These are phyloP conservation scores for Tetraneura akinire DNA, from an alignment of 1,140 invertebrate genomes.

Conservation along the genomic window DNA sequence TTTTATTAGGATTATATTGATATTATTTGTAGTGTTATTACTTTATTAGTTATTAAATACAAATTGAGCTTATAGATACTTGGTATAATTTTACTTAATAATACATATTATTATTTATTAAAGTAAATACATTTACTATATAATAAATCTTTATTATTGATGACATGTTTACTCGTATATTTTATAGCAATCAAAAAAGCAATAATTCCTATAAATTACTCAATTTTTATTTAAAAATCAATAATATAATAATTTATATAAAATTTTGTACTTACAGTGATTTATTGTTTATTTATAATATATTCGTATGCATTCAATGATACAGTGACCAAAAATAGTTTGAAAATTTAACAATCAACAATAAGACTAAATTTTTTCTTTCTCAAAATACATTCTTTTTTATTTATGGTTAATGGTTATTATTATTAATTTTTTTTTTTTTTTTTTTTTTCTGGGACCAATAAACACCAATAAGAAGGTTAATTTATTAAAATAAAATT, in stretches of 20 bases:
- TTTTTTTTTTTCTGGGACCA: constrained; percentile 40
- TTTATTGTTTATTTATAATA: constrained; percentile 10
- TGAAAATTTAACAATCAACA: constrained; percentile 42
- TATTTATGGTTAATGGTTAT: too few relatives aligned
- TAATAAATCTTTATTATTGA: too few relatives aligned
- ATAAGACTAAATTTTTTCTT: constrained; percentile 37
- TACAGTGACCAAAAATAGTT: constrained; percentile 36
- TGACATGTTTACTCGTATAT: not conserved
- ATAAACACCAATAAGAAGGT: constrained; percentile 39
- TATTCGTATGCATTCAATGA: not conserved
- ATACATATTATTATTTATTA: constrained; percentile 5
- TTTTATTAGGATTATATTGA: constrained; percentile 20
- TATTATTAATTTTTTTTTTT: not conserved
- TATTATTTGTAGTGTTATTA: not conserved
- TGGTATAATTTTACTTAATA: constrained; percentile 38
- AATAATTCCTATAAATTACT: constrained; percentile 24
- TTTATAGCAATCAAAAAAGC: constrained; percentile 22
- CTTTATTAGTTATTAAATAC: constrained; percentile 34
- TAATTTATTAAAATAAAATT: constrained; percentile 9
- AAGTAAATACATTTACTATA: constrained; percentile 13
- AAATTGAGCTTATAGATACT: constrained; percentile 48
- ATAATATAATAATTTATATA: not conserved
- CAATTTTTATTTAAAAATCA: not conserved
- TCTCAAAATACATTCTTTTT: too few relatives aligned
- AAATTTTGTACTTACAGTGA: too few relatives aligned